phyloP scores from a whole-genome alignment of 2,888 invertebrate genomes.

The Andrena minutula region DNA sequence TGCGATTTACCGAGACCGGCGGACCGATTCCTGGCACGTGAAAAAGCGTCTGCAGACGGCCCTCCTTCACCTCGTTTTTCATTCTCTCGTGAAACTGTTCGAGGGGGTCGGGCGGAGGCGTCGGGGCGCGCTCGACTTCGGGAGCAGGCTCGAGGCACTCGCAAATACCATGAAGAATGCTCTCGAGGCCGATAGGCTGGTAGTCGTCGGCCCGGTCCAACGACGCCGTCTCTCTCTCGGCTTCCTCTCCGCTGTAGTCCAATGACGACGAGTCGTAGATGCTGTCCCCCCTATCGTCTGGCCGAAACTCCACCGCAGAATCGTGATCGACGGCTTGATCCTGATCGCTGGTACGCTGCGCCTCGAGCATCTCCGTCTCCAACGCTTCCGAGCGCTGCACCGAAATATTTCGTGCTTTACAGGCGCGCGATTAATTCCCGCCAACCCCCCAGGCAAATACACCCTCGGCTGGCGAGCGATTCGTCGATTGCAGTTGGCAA shows the following conservation, averaged over 20 bases:
- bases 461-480: neutral
- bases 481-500: conserved; percentile 16
- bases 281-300: neutral
- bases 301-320: neutral
- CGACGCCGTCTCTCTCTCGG: neutral
- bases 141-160: conserved; percentile 69
- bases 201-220: conserved; percentile 62
- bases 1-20: conserved; percentile 69
- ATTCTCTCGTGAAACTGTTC: conserved; percentile 76
- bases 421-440: conserved; percentile 20
- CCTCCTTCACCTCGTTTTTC: conserved; percentile 66
- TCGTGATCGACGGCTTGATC: neutral
- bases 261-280: neutral
- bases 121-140: conserved; percentile 41
- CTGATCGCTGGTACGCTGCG: neutral
- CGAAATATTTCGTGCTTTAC: neutral
- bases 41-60: conserved; percentile 58
- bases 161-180: conserved; percentile 68
- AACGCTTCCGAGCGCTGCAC: neutral
- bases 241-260: conserved; percentile 11
- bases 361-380: neutral
- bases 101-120: conserved; percentile 66
- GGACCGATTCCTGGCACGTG: conserved; percentile 78
- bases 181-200: conserved; percentile 65
- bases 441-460: neutral